A percentile compares a stretch with the other conserved stretches of the same genome.
Conservation (phyloP, 2,797 vertebrate species). For the Dendrocincla tyrannina region DNA sequence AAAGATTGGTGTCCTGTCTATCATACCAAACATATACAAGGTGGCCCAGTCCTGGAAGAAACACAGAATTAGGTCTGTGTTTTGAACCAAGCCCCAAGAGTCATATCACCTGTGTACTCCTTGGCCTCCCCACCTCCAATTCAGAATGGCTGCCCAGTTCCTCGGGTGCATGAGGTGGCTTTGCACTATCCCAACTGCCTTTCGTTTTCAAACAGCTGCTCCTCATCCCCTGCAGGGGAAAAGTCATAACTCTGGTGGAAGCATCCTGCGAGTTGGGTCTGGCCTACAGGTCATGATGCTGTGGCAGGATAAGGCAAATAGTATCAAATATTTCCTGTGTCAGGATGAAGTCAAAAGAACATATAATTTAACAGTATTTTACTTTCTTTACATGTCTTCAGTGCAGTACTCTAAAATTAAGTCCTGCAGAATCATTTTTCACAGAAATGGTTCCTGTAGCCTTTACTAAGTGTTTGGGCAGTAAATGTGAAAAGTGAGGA, state of each 20-base stretch:
- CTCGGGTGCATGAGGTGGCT: rapidly evolving
- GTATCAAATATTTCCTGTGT: not conserved
- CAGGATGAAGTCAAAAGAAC: not conserved
- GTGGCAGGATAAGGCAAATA: not conserved
- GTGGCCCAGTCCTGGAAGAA: not conserved
- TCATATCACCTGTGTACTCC: rapidly evolving
- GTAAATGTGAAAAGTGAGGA: not conserved
- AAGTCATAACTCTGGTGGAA: not conserved
- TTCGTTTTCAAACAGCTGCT: not conserved
- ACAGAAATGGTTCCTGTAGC: not conserved
- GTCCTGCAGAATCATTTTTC: not conserved
- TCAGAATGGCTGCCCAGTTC: not conserved
- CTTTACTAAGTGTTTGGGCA: not conserved
- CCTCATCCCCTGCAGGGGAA: not conserved
- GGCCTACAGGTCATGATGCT: not conserved
- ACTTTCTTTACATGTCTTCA: not conserved
- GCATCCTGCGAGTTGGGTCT: not conserved
- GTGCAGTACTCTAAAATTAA: not conserved
- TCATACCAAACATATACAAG: not conserved
- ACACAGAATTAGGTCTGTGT: not conserved
- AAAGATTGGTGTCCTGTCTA: not conserved
- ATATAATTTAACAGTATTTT: not conserved
- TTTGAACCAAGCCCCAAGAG: not conserved
- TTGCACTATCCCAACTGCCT: not conserved
- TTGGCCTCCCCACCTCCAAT: rapidly evolving